phyloP scores from a whole-genome alignment of 2,113 vertebrate genomes.

The Cebidichthys violaceus region DNA sequence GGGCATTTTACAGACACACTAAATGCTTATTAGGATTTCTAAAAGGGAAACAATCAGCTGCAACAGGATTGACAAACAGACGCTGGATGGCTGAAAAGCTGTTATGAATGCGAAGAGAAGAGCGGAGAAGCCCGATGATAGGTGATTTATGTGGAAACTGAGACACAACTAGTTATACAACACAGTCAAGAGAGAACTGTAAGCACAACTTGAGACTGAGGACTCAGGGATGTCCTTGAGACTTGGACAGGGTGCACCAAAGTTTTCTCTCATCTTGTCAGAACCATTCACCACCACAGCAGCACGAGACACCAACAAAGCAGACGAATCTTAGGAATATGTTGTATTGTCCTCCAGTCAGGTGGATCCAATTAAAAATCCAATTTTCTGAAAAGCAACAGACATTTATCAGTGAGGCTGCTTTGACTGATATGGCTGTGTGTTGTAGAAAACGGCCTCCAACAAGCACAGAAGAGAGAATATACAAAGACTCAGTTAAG shows the following conservation, averaged over 20 bases:
- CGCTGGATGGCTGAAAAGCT: neutral
- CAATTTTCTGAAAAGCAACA: constrained; percentile 18
- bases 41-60: constrained; percentile 33
- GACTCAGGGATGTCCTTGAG: neutral
- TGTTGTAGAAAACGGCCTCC: neutral
- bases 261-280: neutral
- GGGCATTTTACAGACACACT: constrained; percentile 57
- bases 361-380: constrained; percentile 35
- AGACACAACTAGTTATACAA: neutral
- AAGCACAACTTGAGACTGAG: neutral
- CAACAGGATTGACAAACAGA: constrained; percentile 5
- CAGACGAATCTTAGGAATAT: neutral
- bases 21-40: constrained; percentile 50
- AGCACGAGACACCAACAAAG: neutral
- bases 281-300: neutral
- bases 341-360: constrained; percentile 4
- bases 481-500: neutral
- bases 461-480: neutral
- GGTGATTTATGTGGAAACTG: neutral
- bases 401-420: constrained; percentile 26
- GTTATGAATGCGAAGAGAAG: neutral
- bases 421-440: neutral
- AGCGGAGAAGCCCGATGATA: neutral
- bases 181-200: neutral
- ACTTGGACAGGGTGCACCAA: neutral